Evolutionary conservation across 2,113 vertebrate genomes (phyloP).

Genomic region (Mastomys coucha): DNA sequence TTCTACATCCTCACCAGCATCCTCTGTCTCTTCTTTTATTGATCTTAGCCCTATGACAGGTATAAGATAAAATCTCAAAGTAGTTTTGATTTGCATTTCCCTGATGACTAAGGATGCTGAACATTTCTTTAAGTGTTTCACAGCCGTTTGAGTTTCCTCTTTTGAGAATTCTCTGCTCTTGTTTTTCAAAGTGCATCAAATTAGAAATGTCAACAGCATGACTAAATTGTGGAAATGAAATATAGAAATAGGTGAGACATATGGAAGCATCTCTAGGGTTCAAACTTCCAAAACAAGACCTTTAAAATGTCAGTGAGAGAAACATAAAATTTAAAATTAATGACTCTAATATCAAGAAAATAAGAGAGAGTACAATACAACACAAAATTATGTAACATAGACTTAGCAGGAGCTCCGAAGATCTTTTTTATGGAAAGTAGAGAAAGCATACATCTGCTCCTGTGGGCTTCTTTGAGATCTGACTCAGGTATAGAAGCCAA

Average conservation of each 20-base stretch:
- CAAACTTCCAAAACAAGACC: background rate
- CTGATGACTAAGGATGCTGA: background rate
- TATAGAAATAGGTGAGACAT: background rate
- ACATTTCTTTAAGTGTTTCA: background rate
- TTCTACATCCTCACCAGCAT: background rate
- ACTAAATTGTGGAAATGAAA: background rate
- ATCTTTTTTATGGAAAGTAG: fast-evolving
- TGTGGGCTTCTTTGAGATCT: background rate
- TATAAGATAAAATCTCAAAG: background rate
- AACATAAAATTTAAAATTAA: background rate
- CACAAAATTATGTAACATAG: background rate
- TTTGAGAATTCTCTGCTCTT: background rate
- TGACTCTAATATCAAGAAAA: background rate
- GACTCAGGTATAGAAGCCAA: background rate
- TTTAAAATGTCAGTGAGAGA: background rate
- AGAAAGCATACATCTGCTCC: background rate
- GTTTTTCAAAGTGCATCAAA: background rate
- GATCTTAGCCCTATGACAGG: background rate
- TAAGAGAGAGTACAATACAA: background rate
- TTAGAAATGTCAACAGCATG: background rate
- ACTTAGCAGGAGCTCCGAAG: background rate
- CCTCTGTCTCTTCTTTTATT: background rate
- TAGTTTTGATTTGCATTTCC: background rate
- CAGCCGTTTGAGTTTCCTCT: background rate
- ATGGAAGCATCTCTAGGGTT: background rate